These are phyloP conservation scores for Delia radicum DNA, from an alignment of 1,140 invertebrate genomes.

Conservation along the genomic window DNA sequence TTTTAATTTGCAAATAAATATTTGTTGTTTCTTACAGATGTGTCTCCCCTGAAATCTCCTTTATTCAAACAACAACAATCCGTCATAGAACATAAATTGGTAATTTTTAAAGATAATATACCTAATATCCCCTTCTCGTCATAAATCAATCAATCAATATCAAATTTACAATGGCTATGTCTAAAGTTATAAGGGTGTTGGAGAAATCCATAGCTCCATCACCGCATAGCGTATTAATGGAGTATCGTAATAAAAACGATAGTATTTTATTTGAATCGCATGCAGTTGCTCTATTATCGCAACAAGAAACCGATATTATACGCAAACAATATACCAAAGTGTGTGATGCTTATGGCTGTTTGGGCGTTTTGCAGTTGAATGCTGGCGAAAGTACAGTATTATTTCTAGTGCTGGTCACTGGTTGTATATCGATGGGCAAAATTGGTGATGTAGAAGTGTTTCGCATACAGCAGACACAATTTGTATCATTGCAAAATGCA, in stretches of 20 bases:
- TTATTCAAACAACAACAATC: background rate
- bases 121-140: background rate
- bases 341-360: conserved; percentile 88
- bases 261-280: conserved; percentile 88
- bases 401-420: conserved; percentile 90
- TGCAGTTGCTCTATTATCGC: conserved; percentile 72
- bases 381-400: conserved; percentile 79
- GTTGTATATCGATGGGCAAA: conserved; percentile 93
- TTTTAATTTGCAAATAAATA: too few relatives aligned
- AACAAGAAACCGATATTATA: conserved; percentile 83
- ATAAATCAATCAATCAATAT: background rate
- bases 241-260: conserved; percentile 78
- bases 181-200: conserved; percentile 86
- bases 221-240: conserved; percentile 87
- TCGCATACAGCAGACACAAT: conserved; percentile 86
- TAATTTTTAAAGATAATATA: background rate
- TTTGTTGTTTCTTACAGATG: too few relatives aligned
- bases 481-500: conserved; percentile 78
- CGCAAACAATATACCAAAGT: conserved; percentile 86
- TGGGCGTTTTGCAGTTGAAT: conserved; percentile 86
- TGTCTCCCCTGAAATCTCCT: background rate
- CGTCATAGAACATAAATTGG: background rate
- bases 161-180: conserved; percentile 74
- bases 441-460: conserved; percentile 92
- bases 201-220: conserved; percentile 82